Percentiles rank a stretch among this genome's conserved stretches.
Evolutionary conservation across 2,113 vertebrate genomes (phyloP).

Genomic region (Pseudolaguvia tuberculata): DNA sequence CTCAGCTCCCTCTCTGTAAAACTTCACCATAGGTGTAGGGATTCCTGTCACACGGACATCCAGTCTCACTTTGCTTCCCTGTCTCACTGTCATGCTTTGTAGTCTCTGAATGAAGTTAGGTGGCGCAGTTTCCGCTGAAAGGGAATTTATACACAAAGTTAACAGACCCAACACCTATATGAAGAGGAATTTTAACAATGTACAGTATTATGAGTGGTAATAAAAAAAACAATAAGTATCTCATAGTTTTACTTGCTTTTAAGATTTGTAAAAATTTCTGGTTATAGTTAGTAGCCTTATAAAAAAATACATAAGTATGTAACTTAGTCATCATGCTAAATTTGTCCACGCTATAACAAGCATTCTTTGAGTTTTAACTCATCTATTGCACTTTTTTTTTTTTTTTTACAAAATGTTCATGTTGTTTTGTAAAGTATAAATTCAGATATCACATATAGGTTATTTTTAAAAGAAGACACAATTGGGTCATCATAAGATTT

Average conservation of each 20-base stretch:
- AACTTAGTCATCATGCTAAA: no score
- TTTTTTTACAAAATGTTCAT: no score
- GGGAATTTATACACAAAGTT: background rate
- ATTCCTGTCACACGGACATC: conserved; percentile 91
- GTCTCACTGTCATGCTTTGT: conserved; percentile 87
- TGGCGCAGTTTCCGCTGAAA: conserved; percentile 84
- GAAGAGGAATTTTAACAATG: background rate
- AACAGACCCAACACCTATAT: background rate
- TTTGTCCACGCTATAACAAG: no score
- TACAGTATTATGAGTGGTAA: background rate
- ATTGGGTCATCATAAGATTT: no score
- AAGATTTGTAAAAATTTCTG: background rate
- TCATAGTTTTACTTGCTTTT: background rate
- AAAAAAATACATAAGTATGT: no score
- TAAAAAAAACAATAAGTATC: background rate
- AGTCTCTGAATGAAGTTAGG: conserved; percentile 93
- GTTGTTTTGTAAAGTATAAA: no score
- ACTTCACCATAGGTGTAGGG: conserved; percentile 95
- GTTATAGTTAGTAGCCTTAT: background rate
- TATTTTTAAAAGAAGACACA: no score
- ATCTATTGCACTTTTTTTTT: no score
- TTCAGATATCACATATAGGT: no score
- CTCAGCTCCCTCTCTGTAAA: conserved; percentile 96
- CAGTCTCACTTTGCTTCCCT: conserved; percentile 93
- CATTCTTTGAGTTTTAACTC: no score